Base-by-base conservation (phyloP, 2,797 vertebrate species). In the Aulostomus chinensis region DNA sequence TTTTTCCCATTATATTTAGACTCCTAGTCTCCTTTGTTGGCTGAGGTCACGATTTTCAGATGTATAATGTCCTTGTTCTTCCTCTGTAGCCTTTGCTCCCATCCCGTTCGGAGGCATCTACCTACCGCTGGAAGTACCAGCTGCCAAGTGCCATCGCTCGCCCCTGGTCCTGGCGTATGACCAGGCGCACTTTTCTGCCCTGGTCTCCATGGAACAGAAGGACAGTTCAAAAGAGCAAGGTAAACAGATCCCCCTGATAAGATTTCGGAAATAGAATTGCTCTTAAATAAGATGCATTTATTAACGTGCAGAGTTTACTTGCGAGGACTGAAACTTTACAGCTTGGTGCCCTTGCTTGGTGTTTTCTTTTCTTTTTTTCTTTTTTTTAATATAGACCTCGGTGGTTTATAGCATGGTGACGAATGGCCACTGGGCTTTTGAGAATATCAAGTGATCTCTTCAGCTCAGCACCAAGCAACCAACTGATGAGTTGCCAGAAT, bases 61-160 rank as follows among this genome's bases (percentile, higher is more conserved):
- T 50, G 18, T 49, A 38, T 43, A 41, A 54, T 1, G 20, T 41
- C 32, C 31, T 60, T 46, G 11, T 30, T 26, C 0, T 36, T 42
- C 28, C 4, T 22, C 56, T 12, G 7, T 71, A 99, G 97, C 97
- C 0, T 99, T 99, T 26, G 97, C 97, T 13, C 97, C 97, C 4
- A 99, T 99, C 66, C 96, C 97, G 0, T 98, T 99, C 25, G 96
- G 97, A 57, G 96, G 97, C 25, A 95, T 99, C 68, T 99, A 98
- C 58, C 90, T 98, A 9, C 97, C 97, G 1, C 83, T 99, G 87
- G 97, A 99, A 52, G 94, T 96, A 32, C 93, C 94, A 1, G 89
- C 94, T 51, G 89, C 70, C 86, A 96, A 94, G 86, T 98, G 96
- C 85, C 96, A 98, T 39, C 92, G 94, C 29, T 97, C 95, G 0